phyloP scores from a whole-genome alignment of 2,888 invertebrate species.

The Nymphalis polychloros region DNA sequence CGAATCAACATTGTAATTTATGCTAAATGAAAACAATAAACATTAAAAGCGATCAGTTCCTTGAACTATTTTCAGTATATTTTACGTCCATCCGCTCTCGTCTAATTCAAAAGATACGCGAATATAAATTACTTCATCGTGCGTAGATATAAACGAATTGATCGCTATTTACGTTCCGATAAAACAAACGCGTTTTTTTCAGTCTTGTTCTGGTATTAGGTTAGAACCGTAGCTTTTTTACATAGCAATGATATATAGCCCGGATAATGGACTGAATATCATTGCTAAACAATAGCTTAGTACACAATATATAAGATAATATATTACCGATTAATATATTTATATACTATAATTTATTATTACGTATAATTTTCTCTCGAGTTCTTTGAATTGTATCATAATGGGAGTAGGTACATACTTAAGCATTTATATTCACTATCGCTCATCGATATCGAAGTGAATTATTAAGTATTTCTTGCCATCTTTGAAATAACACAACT shows the following conservation, averaged over 20 bases:
- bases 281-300: too few species aligned
- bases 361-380: too few species aligned
- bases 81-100: not conserved
- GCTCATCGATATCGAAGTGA: too few species aligned
- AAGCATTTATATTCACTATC: too few species aligned
- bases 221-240: not conserved
- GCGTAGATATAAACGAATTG: not conserved
- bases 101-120: not conserved
- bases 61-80: not conserved
- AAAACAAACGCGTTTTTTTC: not conserved
- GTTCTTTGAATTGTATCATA: too few species aligned
- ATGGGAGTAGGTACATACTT: too few species aligned
- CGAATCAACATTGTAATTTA: not conserved
- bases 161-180: not conserved
- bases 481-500: too few species aligned
- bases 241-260: not conserved
- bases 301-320: too few species aligned
- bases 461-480: too few species aligned
- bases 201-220: not conserved
- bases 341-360: too few species aligned
- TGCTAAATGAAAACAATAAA: not conserved
- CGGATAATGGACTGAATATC: too few species aligned
- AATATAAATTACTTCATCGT: not conserved
- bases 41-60: not conserved
- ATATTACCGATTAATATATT: too few species aligned